phyloP scores from a whole-genome alignment of 2,113 vertebrate species.

The Catharus bicknelli region DNA sequence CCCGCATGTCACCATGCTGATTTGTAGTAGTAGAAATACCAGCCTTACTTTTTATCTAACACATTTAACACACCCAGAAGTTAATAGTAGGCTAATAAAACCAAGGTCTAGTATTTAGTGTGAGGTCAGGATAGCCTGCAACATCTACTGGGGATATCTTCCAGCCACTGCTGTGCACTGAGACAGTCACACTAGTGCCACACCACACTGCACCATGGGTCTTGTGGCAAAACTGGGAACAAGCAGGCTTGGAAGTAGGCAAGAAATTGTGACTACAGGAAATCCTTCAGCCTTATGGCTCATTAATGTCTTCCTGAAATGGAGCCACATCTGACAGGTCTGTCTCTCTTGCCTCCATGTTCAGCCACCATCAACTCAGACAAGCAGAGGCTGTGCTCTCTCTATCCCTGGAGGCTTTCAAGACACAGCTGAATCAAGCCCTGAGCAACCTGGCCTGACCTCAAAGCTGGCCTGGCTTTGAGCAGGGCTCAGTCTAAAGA shows the following conservation, averaged over 20 bases:
- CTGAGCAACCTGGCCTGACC: neutral
- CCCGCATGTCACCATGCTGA: neutral
- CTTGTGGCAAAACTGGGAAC: neutral
- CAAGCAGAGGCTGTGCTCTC: neutral
- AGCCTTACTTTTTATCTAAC: neutral
- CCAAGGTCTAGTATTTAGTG: neutral
- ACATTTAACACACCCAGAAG: neutral
- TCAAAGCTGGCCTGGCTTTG: neutral
- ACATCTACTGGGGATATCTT: neutral
- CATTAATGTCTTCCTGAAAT: neutral
- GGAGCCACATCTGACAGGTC: fast-evolving
- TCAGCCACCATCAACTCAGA: neutral
- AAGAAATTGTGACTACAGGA: neutral
- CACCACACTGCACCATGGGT: no score
- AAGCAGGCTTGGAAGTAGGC: fast-evolving
- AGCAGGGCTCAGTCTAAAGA: neutral
- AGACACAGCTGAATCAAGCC: neutral
- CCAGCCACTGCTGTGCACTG: neutral
- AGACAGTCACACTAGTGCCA: neutral
- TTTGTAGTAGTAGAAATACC: neutral
- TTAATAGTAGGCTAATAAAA: neutral
- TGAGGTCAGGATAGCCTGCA: neutral
- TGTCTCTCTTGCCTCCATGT: neutral
- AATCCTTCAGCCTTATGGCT: neutral
- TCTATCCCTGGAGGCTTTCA: neutral